A percentile compares a stretch with the other conserved stretches of the same genome.
These are phyloP conservation scores for Channallabes apus DNA, from an alignment of 2,797 vertebrate genomes.

Conservation along the genomic window DNA sequence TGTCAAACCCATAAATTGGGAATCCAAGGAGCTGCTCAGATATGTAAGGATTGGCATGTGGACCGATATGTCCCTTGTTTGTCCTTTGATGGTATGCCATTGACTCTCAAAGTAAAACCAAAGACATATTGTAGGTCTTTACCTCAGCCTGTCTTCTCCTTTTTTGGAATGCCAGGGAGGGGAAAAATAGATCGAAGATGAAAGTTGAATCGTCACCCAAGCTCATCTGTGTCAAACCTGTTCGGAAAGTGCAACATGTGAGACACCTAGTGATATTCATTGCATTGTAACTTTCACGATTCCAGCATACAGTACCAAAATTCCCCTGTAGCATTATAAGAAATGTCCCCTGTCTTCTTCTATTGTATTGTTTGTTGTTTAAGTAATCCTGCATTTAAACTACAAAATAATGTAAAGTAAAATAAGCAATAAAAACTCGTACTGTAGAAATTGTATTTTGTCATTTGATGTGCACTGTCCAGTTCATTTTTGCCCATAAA, in stretches of 20 bases:
- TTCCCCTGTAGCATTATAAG: conserved; percentile 38
- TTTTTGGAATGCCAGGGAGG: conserved; percentile 63
- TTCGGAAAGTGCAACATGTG: conserved; percentile 69
- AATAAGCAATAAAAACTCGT: too few species aligned
- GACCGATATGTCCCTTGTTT: conserved; percentile 43
- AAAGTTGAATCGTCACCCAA: conserved; percentile 71
- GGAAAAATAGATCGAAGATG: conserved; percentile 60
- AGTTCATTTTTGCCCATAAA: neutral
- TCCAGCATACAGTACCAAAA: conserved; percentile 26
- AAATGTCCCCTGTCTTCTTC: conserved; percentile 35
- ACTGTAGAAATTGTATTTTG: neutral
- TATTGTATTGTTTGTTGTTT: neutral
- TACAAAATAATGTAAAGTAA: neutral
- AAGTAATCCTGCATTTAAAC: neutral
- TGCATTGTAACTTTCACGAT: conserved; percentile 56
- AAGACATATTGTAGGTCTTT: conserved; percentile 53
- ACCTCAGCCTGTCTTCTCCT: conserved; percentile 43
- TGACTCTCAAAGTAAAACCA: conserved; percentile 50
- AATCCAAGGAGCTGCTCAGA: conserved; percentile 14
- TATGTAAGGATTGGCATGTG: conserved; percentile 49
- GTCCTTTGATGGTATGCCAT: conserved; percentile 53
- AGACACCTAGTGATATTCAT: conserved; percentile 69
- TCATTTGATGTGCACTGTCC: neutral
- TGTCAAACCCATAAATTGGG: conserved; percentile 30
- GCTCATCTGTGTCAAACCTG: conserved; percentile 70